Percentiles rank a stretch among this genome's conserved stretches.
phyloP scores from a whole-genome alignment of 2,797 vertebrate genomes.

The Toxotes lorentzi region DNA sequence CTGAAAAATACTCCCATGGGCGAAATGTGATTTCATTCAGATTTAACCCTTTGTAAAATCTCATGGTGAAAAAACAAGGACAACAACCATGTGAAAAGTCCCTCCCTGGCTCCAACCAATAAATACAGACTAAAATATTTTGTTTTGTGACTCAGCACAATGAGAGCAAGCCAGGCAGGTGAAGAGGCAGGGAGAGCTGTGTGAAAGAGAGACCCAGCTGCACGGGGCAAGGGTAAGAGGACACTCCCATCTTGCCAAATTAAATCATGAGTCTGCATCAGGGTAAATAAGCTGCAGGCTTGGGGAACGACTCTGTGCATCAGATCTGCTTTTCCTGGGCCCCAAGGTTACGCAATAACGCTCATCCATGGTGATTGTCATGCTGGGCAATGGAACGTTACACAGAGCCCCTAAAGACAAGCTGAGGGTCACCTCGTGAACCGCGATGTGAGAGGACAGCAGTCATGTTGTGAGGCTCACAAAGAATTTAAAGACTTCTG shows the following conservation, averaged over 20 bases:
- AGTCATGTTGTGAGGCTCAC: slow-evolving; percentile 26
- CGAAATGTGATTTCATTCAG: background rate
- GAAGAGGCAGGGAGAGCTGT: slow-evolving; percentile 16
- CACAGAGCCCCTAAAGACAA: slow-evolving; percentile 41
- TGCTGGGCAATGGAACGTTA: slow-evolving; percentile 10
- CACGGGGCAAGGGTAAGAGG: slow-evolving; percentile 62
- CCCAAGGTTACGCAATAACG: slow-evolving; percentile 56
- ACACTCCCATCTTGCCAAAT: slow-evolving; percentile 69
- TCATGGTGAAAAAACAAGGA: background rate
- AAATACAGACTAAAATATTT: slow-evolving; percentile 25
- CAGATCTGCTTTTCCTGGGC: slow-evolving; percentile 52
- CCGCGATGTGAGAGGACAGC: slow-evolving; percentile 43
- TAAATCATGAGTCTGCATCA: slow-evolving; percentile 63
- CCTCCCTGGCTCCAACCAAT: background rate
- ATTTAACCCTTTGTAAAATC: background rate
- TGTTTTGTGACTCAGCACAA: slow-evolving; percentile 41
- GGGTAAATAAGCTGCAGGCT: slow-evolving; percentile 52
- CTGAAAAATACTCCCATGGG: background rate
- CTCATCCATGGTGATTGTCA: slow-evolving; percentile 65
- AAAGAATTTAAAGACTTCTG: slow-evolving; percentile 24
- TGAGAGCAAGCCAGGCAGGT: slow-evolving; percentile 34
- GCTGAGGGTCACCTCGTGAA: slow-evolving; percentile 45
- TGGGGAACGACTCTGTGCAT: slow-evolving; percentile 32
- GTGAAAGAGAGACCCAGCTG: slow-evolving; percentile 37
- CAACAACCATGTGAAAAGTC: slow-evolving; percentile 2